A percentile compares a stretch with the other conserved stretches of the same genome.
These are phyloP conservation scores for Columba guinea DNA, from an alignment of 2,797 vertebrate species.

Conservation along the genomic window DNA sequence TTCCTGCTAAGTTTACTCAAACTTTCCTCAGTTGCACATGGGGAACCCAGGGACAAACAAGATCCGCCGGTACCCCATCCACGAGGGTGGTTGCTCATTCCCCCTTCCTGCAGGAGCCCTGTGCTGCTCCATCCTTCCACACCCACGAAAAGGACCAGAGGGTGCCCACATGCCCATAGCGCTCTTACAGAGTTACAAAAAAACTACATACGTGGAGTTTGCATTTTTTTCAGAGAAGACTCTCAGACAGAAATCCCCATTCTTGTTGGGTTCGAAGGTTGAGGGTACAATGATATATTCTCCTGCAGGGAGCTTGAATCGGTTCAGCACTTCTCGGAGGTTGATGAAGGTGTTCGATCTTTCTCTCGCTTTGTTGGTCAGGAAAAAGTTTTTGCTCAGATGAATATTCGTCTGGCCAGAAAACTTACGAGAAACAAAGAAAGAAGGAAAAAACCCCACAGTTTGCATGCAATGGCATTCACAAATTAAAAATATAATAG, in stretches of 20 bases:
- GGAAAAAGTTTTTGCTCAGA: constrained; percentile 85
- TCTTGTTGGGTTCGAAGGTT: constrained; percentile 85
- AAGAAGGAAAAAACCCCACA: background rate
- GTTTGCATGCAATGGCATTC: background rate
- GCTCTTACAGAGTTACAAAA: background rate
- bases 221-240: constrained; percentile 88
- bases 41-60: background rate
- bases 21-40: background rate
- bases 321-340: constrained; percentile 85
- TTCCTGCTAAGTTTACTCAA: background rate
- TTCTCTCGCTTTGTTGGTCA: constrained; percentile 79
- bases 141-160: rapidly evolving
- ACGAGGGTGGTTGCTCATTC: rapidly evolving
- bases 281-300: constrained; percentile 87
- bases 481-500: background rate
- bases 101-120: background rate
- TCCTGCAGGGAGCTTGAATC: constrained; percentile 83
- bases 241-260: constrained; percentile 85
- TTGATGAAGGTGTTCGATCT: constrained; percentile 88
- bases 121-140: background rate
- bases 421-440: constrained; percentile 52
- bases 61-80: background rate
- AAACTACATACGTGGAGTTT: constrained; percentile 77
- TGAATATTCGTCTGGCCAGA: constrained; percentile 81
- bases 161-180: rapidly evolving